These are phyloP conservation scores for Selenia dentaria DNA, from an alignment of 2,888 invertebrate species.

Conservation along the genomic window DNA sequence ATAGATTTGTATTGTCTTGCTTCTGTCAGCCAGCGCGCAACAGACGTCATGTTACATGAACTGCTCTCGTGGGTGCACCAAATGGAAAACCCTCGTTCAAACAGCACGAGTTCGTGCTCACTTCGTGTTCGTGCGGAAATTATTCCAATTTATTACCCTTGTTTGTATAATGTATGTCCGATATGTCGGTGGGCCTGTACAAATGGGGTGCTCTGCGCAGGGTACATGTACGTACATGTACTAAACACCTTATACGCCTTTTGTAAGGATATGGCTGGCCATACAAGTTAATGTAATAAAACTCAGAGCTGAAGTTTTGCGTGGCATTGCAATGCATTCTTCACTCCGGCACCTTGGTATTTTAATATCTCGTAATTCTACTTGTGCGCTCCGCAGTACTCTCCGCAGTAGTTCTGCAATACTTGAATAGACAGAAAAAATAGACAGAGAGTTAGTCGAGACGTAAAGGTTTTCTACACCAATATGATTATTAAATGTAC, in stretches of 20 bases:
- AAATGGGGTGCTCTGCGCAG: slow-evolving; percentile 13
- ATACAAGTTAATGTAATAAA: no score
- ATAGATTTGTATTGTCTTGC: not conserved
- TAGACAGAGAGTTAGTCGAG: no score
- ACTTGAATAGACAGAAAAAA: no score
- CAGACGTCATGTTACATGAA: slow-evolving; percentile 1
- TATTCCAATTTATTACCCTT: slow-evolving; percentile 34
- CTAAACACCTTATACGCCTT: not conserved
- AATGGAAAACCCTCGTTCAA: slow-evolving; percentile 13
- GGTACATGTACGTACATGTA: slow-evolving; percentile 1
- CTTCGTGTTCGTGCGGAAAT: slow-evolving; percentile 25
- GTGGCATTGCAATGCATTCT: no score
- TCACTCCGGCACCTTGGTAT: no score
- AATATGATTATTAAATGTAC: no score
- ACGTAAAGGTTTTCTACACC: no score
- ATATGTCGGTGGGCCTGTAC: slow-evolving; percentile 7
- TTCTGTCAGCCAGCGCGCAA: not conserved
- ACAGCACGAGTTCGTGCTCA: slow-evolving; percentile 27
- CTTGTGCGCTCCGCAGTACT: no score
- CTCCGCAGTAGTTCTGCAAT: no score
- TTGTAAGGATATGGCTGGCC: no score
- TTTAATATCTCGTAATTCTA: no score
- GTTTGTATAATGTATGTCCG: slow-evolving; percentile 20
- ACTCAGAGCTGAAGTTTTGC: no score
- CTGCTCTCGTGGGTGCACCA: slow-evolving; percentile 2